Base-by-base conservation (phyloP, 2,888 invertebrate species). In the Leuctra nigra region DNA sequence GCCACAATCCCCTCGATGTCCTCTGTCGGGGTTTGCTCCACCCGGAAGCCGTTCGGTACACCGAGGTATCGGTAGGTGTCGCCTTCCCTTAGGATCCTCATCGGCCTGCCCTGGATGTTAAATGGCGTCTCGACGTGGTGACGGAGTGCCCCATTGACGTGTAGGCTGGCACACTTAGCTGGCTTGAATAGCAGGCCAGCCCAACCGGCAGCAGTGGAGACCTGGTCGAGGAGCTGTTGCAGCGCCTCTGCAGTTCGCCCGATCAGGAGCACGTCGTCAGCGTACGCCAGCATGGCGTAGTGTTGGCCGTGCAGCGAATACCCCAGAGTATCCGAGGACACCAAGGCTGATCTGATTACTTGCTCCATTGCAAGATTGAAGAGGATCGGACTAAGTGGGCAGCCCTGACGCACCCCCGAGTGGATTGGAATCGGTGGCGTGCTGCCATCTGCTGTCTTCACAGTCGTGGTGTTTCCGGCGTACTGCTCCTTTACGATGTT, bases 281-380 rank as follows among this genome's bases (percentile, higher is more conserved):
- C 66, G 46, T 61, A 65, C 1, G 62, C 61, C 22, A 60, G 57
- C 1, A 55, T 24, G 2, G n/a, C 33, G 7, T 50, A 54, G 3
- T 4, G 53, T 9, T n/a, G 52, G 48, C 38, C 59, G 57, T 29
- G 61, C 7, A 55, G 29, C 52, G 4, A 56, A 11, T 24, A 23
- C 6, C 56, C 55, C 11, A 16, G 33, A 2, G 18, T 22, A 7
- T 35, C 36, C 9, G 16, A 9, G 25, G 9, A 9, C 4, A 16
- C 2, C 16, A 47, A 20, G 47, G 35, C 13, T 11, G 46, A 23
- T 20, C 47, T 13, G 13, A 47, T 18, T 3, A 69, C 36, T 1
- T 65, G 64, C 53, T 69, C 68, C 11, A 66, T 54, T 4, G 64
- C 62, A 2, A 72, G 56, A 58, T 70, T 68, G 59, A 72, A 70